A percentile compares a stretch with the other conserved stretches of the same genome.
phyloP scores from a whole-genome alignment of 2,113 vertebrate species.

The Lepisosteus osseus region DNA sequence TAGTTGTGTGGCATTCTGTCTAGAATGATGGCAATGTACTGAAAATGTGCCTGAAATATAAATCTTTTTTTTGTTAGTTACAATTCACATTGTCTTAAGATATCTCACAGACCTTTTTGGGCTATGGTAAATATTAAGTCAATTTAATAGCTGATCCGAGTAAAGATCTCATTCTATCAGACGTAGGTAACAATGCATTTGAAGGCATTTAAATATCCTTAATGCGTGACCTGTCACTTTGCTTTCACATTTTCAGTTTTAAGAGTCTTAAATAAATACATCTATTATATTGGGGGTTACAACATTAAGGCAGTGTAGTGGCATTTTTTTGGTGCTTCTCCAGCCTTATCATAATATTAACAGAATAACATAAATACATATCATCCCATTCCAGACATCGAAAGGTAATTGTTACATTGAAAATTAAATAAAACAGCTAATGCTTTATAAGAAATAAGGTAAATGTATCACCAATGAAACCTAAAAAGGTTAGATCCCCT shows the following conservation, averaged over 20 bases:
- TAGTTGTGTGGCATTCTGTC: no score
- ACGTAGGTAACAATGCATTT: constrained; percentile 36
- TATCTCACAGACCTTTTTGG: neutral
- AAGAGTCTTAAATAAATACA: constrained; percentile 63
- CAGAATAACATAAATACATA: neutral
- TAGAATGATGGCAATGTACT: no score
- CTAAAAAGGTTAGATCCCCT: constrained; percentile 18
- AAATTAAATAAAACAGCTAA: constrained; percentile 43
- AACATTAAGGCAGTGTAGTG: constrained; percentile 73
- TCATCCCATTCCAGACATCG: constrained; percentile 38
- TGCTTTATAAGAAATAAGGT: constrained; percentile 22
- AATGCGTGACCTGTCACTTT: constrained; percentile 18
- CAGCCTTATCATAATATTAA: constrained; percentile 22
- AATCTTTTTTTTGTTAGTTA: no score
- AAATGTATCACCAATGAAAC: constrained; percentile 5
- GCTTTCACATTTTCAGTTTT: constrained; percentile 16
- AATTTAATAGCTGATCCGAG: neutral
- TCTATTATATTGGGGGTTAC: constrained; percentile 32
- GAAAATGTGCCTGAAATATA: no score
- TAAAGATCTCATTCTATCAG: neutral
- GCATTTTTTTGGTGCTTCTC: constrained; percentile 50
- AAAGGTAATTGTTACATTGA: constrained; percentile 32
- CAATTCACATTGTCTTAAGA: no score
- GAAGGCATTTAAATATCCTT: constrained; percentile 44
- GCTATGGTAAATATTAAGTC: neutral